A percentile compares a stretch with the other conserved stretches of the same genome.
phyloP scores from a whole-genome alignment of 92 coral and sea anemone species.

The Siderastrea siderea region DNA sequence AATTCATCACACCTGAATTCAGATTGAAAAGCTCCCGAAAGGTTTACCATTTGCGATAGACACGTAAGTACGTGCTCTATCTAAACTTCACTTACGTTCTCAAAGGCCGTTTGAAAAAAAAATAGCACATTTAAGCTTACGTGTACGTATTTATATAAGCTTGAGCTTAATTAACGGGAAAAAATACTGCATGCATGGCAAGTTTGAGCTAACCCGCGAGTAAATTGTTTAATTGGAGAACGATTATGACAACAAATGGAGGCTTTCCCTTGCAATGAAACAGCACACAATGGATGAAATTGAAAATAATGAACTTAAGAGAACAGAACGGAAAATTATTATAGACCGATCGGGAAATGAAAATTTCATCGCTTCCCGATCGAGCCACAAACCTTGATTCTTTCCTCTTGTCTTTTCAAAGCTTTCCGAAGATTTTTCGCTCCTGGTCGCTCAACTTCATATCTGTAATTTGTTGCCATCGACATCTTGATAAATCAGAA shows the following conservation, averaged over 20 bases:
- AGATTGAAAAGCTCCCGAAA: too few species aligned
- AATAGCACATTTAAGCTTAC: too few species aligned
- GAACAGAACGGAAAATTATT: background rate
- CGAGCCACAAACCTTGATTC: conserved; percentile 81
- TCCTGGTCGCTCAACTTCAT: conserved; percentile 95
- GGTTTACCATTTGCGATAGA: too few species aligned
- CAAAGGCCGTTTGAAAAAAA: too few species aligned
- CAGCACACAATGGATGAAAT: background rate
- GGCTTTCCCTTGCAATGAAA: background rate
- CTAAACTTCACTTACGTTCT: too few species aligned
- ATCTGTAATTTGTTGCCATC: conserved; percentile 94
- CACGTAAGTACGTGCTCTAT: too few species aligned
- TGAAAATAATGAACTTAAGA: background rate
- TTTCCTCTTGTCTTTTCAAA: conserved; percentile 86
- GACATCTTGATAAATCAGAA: conserved; percentile 75
- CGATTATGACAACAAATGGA: background rate
- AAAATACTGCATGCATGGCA: background rate
- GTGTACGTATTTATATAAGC: too few species aligned
- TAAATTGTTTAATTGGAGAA: background rate
- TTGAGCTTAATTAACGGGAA: too few species aligned
- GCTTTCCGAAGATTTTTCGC: conserved; percentile 91
- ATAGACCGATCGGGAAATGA: too few species aligned
- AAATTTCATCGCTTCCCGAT: background rate
- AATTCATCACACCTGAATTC: too few species aligned
- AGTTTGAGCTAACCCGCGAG: background rate